Evolutionary conservation across 2,797 vertebrate genomes (phyloP).

Genomic region (Austrolebias charrua): DNA sequence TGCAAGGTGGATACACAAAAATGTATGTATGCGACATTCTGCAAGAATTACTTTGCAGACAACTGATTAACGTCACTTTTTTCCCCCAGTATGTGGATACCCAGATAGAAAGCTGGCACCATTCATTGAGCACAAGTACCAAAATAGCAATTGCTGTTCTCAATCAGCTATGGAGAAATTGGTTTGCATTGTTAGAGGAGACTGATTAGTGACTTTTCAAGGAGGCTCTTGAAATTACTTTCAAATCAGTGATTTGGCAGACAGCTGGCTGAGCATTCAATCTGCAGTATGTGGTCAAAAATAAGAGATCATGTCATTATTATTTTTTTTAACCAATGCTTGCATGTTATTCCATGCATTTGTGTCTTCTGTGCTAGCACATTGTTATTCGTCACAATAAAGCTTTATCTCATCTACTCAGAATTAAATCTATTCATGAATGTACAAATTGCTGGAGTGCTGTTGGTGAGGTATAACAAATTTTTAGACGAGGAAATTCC

Average conservation of each 20-base stretch:
- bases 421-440: conserved; percentile 72
- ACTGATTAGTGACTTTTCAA: conserved; percentile 62
- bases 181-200: conserved; percentile 62
- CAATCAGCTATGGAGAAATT: conserved; percentile 67
- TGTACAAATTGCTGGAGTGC: conserved; percentile 70
- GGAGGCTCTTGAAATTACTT: conserved; percentile 62
- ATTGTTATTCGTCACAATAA: conserved; percentile 53
- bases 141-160: conserved; percentile 64
- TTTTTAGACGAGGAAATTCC: conserved; percentile 72
- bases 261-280: conserved; percentile 53
- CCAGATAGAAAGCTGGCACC: conserved; percentile 57
- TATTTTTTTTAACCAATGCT: conserved; percentile 31
- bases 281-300: conserved; percentile 43
- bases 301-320: conserved; percentile 20
- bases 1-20: conserved; percentile 46
- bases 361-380: conserved; percentile 21
- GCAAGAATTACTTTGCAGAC: conserved; percentile 57
- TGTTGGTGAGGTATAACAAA: conserved; percentile 65
- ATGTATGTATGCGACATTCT: conserved; percentile 40
- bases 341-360: conserved; percentile 19
- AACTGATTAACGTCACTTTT: conserved; percentile 62
- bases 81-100: conserved; percentile 62
- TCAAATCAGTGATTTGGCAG: conserved; percentile 55
- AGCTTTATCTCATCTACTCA: conserved; percentile 57
- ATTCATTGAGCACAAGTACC: conserved; percentile 54